Conservation (phyloP, 2,113 vertebrate species). For the Pachypanchax playfairii region DNA sequence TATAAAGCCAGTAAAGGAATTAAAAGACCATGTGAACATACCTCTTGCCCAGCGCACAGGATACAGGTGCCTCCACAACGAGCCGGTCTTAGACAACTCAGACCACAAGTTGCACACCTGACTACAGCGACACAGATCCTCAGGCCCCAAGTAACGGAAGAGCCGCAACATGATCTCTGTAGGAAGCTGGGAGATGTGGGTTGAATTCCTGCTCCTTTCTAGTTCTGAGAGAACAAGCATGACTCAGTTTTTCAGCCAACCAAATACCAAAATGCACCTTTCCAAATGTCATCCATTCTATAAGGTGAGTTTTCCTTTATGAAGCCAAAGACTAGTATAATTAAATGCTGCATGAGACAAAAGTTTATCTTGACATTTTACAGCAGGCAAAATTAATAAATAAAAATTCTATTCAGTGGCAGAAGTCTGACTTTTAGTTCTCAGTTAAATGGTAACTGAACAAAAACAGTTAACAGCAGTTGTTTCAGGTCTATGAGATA, state of each 20-base stretch:
- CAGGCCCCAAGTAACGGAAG: constrained; percentile 89
- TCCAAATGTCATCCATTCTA: constrained; percentile 1
- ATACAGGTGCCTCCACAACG: constrained; percentile 95
- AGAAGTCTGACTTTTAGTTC: too few relatives aligned
- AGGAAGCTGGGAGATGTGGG: constrained; percentile 87
- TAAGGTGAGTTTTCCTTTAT: constrained; percentile 1
- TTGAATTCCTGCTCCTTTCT: constrained; percentile 64
- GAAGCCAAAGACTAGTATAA: neutral
- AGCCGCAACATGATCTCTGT: constrained; percentile 92
- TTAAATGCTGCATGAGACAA: neutral
- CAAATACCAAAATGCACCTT: neutral
- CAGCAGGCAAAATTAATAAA: neutral
- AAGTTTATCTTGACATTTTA: neutral
- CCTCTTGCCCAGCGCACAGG: constrained; percentile 96
- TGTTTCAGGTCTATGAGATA: too few relatives aligned
- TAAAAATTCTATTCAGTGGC: neutral
- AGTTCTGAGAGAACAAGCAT: constrained; percentile 52
- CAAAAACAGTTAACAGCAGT: too few relatives aligned
- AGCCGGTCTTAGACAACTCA: constrained; percentile 88
- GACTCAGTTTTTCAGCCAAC: neutral
- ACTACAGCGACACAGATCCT: constrained; percentile 90
- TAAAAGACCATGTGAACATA: constrained; percentile 45
- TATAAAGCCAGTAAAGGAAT: neutral
- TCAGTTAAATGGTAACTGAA: too few relatives aligned
- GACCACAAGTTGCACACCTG: constrained; percentile 93